A percentile compares a stretch with the other conserved stretches of the same genome.
Conservation (phyloP, 2,113 vertebrate species). For the Pongo abelii region DNA sequence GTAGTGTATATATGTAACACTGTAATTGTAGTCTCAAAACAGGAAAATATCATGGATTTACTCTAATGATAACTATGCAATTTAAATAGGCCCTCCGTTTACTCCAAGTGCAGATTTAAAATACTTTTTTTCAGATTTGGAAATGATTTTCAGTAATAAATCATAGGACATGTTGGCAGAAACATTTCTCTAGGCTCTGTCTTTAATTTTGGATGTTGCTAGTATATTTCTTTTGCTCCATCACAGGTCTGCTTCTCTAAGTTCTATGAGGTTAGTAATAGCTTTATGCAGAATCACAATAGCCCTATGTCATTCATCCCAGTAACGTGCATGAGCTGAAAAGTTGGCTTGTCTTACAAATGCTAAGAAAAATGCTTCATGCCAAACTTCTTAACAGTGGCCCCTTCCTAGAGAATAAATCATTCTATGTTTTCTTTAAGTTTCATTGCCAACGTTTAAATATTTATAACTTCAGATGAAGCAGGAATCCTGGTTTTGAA, state of each 20-base stretch:
- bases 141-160: conserved; percentile 37
- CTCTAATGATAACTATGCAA: background rate
- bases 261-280: background rate
- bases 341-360: conserved; percentile 49
- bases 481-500: conserved; percentile 43
- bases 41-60: background rate
- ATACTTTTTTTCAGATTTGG: conserved; percentile 16
- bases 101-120: conserved; percentile 26
- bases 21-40: background rate
- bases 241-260: background rate
- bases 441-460: conserved; percentile 69
- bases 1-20: background rate
- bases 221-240: background rate
- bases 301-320: conserved; percentile 31
- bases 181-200: conserved; percentile 43
- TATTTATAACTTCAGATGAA: conserved; percentile 70
- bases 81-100: conserved; percentile 38
- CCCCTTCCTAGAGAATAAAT: conserved; percentile 66
- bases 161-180: conserved; percentile 9
- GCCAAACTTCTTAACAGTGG: conserved; percentile 58
- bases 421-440: conserved; percentile 66
- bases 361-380: conserved; percentile 49
- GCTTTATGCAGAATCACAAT: conserved; percentile 57
- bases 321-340: background rate
- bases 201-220: conserved; percentile 52